Conservation (phyloP, 2,113 vertebrate species). For the Halcyon senegalensis region DNA sequence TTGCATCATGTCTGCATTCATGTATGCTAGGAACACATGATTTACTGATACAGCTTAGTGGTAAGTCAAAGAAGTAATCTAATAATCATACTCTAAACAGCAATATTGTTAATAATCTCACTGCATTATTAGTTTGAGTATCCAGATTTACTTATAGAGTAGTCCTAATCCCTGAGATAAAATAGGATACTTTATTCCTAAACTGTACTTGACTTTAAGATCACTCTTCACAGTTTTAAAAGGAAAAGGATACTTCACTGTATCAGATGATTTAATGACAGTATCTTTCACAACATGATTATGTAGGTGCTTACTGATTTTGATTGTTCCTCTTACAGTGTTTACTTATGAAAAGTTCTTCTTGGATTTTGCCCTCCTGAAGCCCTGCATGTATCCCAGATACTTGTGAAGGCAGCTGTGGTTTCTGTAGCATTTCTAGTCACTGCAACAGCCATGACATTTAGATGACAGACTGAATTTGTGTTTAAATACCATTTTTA, state of each 20-base stretch:
- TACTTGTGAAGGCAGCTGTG: not conserved
- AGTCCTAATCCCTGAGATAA: not conserved
- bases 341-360: not conserved
- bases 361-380: not conserved
- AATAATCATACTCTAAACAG: not conserved
- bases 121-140: not conserved
- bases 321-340: not conserved
- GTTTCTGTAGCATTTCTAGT: not conserved
- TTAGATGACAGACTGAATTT: not conserved
- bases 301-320: not conserved
- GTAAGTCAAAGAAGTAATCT: not conserved
- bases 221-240: not conserved
- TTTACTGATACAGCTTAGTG: not conserved
- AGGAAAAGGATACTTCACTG: not conserved
- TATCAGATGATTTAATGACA: not conserved
- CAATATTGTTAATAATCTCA: not conserved
- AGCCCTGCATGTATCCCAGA: not conserved
- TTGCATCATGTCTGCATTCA: not conserved
- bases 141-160: not conserved
- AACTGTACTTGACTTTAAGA: not conserved
- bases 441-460: not conserved
- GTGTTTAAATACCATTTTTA: not conserved
- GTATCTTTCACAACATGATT: not conserved
- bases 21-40: not conserved
- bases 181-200: not conserved